Base-by-base conservation (phyloP, 1,140 invertebrate species). In the Agrilus planipennis region DNA sequence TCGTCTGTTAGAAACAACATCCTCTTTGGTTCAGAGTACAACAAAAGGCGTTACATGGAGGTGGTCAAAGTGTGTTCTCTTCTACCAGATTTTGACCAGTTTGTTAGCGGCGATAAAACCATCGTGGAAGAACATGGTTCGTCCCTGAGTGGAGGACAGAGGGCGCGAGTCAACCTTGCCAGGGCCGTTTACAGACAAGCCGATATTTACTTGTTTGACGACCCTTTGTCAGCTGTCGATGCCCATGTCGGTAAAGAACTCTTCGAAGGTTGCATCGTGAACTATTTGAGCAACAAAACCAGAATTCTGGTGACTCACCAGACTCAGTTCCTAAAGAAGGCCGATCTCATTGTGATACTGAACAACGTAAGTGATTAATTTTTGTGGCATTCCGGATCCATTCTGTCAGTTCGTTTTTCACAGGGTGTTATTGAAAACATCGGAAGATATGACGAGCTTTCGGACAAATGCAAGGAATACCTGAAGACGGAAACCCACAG, bases 181-280 rank as follows among this genome's bases (percentile, higher is more conserved):
- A 68, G 79, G 50, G 68, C 74, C 4, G 64, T 79, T 2, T 80
- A 80, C 41, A 63, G 73, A 42, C 57, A 86, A 50, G 76, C 81
- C 0, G 85, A 90, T 51, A 73, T 89, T 28, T 89, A 88, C 50
- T 57, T 91, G 1, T 58, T 91, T 14, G 87, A 91, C 51, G 87
- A 91, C 60, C 85, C 86, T 2, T 62, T 89, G 1, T 84, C 81
- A 32, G 87, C 86, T 1, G 80, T 84, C 2, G 81, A 84, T 47
- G 71, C 79, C 0, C 77, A 82, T 25, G 80, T 84, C 0, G 77
- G 77, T 2, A 75, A 77, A 31, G 76, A 80, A 45, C 57, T 84
- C 14, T 82, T 84, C 39, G 72, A 81, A 21, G 71, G 79, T 35
- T 81, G 79, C 42, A 72, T 84, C 46, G 62, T 51, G 47, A 61